Conservation (phyloP, 2,888 invertebrate genomes). For the Quadriops clusia region DNA sequence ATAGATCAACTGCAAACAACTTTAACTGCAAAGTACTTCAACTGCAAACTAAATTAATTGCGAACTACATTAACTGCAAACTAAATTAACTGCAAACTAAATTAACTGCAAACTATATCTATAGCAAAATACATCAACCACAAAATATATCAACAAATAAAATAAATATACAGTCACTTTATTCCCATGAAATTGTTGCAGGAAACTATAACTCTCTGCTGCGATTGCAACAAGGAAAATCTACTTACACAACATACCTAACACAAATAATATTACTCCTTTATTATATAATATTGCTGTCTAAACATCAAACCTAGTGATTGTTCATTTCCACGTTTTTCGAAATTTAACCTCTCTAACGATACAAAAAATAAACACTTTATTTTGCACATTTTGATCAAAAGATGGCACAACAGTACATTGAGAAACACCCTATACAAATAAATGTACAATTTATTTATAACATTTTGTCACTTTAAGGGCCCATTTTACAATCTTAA, state of each 20-base stretch:
- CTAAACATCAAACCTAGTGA: constrained; percentile 23
- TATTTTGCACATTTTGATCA: constrained; percentile 7
- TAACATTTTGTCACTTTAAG: constrained; percentile 4
- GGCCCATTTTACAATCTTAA: constrained; percentile 1
- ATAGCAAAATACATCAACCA: neutral
- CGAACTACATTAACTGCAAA: too few species aligned
- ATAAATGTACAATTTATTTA: constrained; percentile 12
- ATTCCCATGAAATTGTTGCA: neutral
- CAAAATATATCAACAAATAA: neutral
- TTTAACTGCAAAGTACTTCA: too few species aligned
- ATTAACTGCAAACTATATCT: neutral
- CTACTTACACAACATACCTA: too few species aligned
- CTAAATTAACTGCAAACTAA: too few species aligned
- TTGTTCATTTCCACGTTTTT: constrained; percentile 18
- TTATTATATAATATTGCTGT: constrained; percentile 19
- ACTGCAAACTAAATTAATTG: too few species aligned
- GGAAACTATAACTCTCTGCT: neutral
- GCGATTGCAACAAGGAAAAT: neutral
- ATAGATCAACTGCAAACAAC: too few species aligned
- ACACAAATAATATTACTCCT: too few species aligned
- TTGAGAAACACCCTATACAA: constrained; percentile 12
- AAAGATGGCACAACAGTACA: constrained; percentile 8
- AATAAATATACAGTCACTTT: neutral
- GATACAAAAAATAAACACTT: constrained; percentile 7
- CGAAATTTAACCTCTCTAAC: neutral